Percentiles rank a stretch among this genome's conserved stretches.
Evolutionary conservation across 2,113 vertebrate species (phyloP).

Genomic region (Menura novaehollandiae): DNA sequence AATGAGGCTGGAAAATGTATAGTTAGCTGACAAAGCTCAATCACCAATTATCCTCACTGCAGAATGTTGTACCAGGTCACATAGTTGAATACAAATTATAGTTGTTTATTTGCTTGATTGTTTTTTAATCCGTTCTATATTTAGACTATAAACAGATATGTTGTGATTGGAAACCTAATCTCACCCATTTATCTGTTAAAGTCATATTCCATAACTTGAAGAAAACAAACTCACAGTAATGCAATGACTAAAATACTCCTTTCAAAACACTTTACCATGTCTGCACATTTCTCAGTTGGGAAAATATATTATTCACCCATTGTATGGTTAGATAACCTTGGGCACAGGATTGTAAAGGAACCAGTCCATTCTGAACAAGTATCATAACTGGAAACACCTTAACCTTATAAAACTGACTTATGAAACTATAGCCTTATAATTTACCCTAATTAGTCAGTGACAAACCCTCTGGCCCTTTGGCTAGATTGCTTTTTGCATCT

Average conservation of each 20-base stretch:
- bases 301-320: not conserved
- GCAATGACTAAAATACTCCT: not conserved
- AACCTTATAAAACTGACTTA: not conserved
- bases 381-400: not conserved
- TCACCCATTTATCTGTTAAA: not conserved
- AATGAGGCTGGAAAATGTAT: not conserved
- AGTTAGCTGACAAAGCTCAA: not conserved
- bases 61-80: not conserved
- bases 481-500: not conserved
- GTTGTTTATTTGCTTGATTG: not conserved
- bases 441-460: not conserved
- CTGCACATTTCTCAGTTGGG: not conserved
- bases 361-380: not conserved
- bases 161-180: not conserved
- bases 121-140: not conserved
- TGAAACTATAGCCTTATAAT: not conserved
- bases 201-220: not conserved
- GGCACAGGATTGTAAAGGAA: not conserved
- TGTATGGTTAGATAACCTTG: not conserved
- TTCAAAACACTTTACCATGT: not conserved
- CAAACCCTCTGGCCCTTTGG: not conserved
- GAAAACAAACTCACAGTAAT: not conserved
- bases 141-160: not conserved
- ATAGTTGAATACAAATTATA: not conserved
- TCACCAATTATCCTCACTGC: not conserved